Evolutionary conservation across 2,797 vertebrate genomes (phyloP), one percentile per base, ranked within the genome.

Genomic region (Mus spretus): DNA sequence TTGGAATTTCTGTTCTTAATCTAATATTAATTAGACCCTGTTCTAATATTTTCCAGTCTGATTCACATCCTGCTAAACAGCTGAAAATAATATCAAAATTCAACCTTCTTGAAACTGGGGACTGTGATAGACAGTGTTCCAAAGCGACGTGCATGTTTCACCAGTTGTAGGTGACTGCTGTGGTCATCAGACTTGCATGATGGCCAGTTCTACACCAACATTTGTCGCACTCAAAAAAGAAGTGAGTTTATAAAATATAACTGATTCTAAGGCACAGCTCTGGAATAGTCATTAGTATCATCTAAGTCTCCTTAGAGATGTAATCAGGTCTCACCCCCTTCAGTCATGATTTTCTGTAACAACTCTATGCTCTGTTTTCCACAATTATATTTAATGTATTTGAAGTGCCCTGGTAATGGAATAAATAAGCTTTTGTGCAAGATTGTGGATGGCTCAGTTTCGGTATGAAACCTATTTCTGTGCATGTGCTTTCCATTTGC

Each of bases 321-420:
- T 91, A 89, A 97, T 97, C 86, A 94, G 80, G 88, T 90, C 82
- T 94, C 94, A 81, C 50, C 19, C 40, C 94, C 70, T 85, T 96
- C 63, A 44, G 59, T 94, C 83, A 50, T 65, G 83, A 92, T 83
- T 93, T 86, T 89, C 77, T 79, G 79, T 86, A 93, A 93, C 92
- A 80, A 63, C 90, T 93, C 80, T 87, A 70, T 59, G 93, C 83
- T 95, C 85, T 89, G 44, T 83, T 96, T 94, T 96, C 84, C 84
- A 96, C 91, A 89, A 80, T 94, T 93, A 96, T 95, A 88, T 95
- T 97, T 96, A 94, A 94, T n/a, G 70, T 53, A 88, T 87, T 93
- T 93, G 95, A 90, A 81, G 93, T 87, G 61, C 77, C 82, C 61
- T 88, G 81, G 84, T 85, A 90, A 93, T 77, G 61, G 83, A 95